Evolutionary conservation across 2,797 vertebrate species (phyloP), one percentile per base, ranked within the genome.

Genomic region (Pseudotriccus pelzelni): DNA sequence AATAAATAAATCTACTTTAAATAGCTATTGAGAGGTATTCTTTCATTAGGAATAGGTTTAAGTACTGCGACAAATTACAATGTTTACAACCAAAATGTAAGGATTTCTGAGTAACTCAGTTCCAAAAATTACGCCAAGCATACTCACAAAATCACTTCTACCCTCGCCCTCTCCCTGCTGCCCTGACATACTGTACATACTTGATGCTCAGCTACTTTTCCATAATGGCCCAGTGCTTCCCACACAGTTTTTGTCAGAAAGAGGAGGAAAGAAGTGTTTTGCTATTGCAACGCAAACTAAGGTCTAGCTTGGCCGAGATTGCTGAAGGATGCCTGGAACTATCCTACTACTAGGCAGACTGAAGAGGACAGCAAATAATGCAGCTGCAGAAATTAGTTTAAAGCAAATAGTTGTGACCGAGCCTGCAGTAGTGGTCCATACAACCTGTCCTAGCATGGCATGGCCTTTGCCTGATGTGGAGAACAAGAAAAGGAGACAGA

Each of bases 41-140:
- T 70, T 95, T 84, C 87, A 84, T 90, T 90, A 89, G 53, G 96
- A 96, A 91, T 89, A 88, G 47, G 58, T 88, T 96, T 87, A 96
- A 86, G 32, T 79, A 76, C 73, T 50, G 10, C 76, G 67, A 96
- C 80, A 95, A 97, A 97, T 94, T 87, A 37, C 55, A 70, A 88
- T 76, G 70, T 92, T 90, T 88, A 82, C 24, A 56, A 44, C 60
- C 55, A 94, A 91, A 74, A 60, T 83, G 83, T 63, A 87, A 88
- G 41, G 70, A 83, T 88, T 93, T 88, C 60, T 79, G n/a, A 90
- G 27, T 80, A 94, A 89, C 60, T 80, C 3, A 1, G 56, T 91
- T 94, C 77, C 32, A 82, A 89, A 84, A 80, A 81, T 75, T 74
- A 70, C 4, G 76, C 44, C 67, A 74, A 91, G 37, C 25, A 77